Base-by-base conservation (phyloP, 2,888 invertebrate species). In the Drosophila mimetica region DNA sequence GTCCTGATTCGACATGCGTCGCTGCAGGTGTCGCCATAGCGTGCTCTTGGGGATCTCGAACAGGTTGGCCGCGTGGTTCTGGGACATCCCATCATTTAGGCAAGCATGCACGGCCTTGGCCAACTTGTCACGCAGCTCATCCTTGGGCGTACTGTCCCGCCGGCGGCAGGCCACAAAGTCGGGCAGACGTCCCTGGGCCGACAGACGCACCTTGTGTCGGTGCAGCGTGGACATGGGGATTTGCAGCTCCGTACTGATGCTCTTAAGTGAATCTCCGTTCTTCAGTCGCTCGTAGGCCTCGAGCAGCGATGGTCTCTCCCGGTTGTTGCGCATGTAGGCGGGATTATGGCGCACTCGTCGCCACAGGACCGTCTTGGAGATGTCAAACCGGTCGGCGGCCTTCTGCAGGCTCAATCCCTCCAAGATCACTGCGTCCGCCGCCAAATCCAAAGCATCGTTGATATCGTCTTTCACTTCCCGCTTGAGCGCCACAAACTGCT, bases 211-310 rank as follows among this genome's bases (percentile, higher is more conserved):
- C 64, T 92, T 92, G 50, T 92, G 91, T 0, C 92, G 79, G 69
- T 92, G 92, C 16, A 92, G 67, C 4, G 92, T 92, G 0, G 92
- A 92, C 89, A 92, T 91, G n/a, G 92, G 92, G 71, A 92, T 92
- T n/a, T 90, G 86, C 11, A 91, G 74, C 41, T 91, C 90, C 53
- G 90, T 89, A 37, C 91, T 91, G 22, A 92, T 91, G 70, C 86
- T 91, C 65, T 91, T 92, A 1, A 92, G 64, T 0, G 91, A 91
- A 55, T 92, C 91, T 0, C 92, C 92, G 5, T 71, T 88, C 55
- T 90, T 90, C 0, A 92, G 66, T 11, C 91, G 89, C 42, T 90
- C 90, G 44, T 90, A 90, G 0, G 92, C 92, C 16, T 89, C 81
- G 2, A 89, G 73, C 18, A 91, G 82, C 0, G 90, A 74, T 0